Conservation (phyloP, 2,797 vertebrate genomes). For the Cyclopterus lumpus region DNA sequence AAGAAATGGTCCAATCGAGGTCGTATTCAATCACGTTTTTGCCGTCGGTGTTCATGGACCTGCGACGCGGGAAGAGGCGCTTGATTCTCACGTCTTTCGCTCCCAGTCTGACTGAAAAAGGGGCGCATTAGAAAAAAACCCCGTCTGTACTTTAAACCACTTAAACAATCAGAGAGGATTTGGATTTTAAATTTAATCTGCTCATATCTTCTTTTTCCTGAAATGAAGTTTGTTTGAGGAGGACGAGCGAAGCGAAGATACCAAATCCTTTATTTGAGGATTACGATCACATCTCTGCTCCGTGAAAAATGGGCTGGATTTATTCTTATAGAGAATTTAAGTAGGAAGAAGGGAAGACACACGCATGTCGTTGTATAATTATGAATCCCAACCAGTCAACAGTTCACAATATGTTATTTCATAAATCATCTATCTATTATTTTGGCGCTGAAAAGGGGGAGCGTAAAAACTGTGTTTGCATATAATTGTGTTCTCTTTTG, state of each 20-base stretch:
- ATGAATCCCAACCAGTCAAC: background rate
- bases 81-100: constrained; percentile 21
- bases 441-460: background rate
- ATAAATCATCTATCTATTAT: no score
- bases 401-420: background rate
- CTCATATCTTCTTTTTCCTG: background rate
- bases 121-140: constrained; percentile 13
- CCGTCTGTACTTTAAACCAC: constrained; percentile 19
- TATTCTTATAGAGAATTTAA: background rate
- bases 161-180: constrained; percentile 46
- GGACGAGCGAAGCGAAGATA: constrained; percentile 30
- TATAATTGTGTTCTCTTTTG: background rate
- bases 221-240: constrained; percentile 42
- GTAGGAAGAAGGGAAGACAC: background rate
- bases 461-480: no score
- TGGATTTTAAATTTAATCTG: constrained; percentile 56
- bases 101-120: constrained; percentile 23
- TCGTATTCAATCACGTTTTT: background rate
- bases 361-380: background rate
- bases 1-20: constrained; percentile 18
- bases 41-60: constrained; percentile 18
- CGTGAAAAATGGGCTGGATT: constrained; percentile 11
- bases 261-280: constrained; percentile 52
- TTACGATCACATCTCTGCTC: constrained; percentile 30
- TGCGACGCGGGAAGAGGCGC: constrained; percentile 7